Evolutionary conservation across 2,888 invertebrate species (phyloP), one percentile per base, ranked within the genome.

Genomic region (Temnothorax ravouxi): DNA sequence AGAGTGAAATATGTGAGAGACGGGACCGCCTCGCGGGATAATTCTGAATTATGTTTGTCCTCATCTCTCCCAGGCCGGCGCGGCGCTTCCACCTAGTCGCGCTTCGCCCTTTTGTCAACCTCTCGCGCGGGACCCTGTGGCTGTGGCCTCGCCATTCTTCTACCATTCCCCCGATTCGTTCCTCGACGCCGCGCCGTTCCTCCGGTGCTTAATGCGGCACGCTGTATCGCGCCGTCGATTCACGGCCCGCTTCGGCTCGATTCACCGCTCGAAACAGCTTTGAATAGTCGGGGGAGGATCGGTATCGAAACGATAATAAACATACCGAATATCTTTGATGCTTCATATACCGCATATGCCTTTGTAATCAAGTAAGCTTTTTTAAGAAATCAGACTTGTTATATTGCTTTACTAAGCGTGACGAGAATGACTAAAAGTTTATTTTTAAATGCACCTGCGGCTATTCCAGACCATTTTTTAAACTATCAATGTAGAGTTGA

Each of bases 21-120:
- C 86, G 88, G 89, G 91, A 89, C 91, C 91, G 92, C 90, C 92
- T 92, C 90, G 91, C 91, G 88, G 93, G 93, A 93, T 94, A 94
- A 94, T 94, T 94, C 94, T 94, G 93, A 94, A 93, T 94, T 94
- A 94, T 94, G 94, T 92, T 91, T 92, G 92, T 92, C 91, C 94
- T 93, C 93, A 89, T 93, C 91, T 86, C 76, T 89, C 86, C 83
- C 29, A 3, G 64, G 56, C 81, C 87, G 72, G 72, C 71, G 88
- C 81, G 71, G 71, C 72, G 88, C 81, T 88, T 86, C 87, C 86
- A 88, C 29, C 71, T 88, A 84, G 88, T 89, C 87, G 88, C 87
- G 86, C 86, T 84, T 87, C 85, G 87, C 87, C 84, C 89, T 90
- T 76, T 91, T 92, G 91, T 92, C 91, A 89, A 87, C 61, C 87